Base-by-base conservation (phyloP, 2,113 vertebrate species). In the Anhinga anhinga region DNA sequence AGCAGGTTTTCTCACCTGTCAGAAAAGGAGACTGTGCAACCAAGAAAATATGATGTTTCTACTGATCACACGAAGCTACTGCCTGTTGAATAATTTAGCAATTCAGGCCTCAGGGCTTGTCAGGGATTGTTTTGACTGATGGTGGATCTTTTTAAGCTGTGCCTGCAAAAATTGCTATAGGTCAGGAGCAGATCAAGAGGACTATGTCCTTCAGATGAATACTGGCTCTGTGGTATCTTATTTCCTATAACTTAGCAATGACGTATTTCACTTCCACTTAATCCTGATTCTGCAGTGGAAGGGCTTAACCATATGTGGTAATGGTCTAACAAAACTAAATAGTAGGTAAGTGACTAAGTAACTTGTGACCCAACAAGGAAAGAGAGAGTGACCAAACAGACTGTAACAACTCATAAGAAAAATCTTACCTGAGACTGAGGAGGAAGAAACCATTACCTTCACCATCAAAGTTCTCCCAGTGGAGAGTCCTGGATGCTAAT, bases 291-390 rank as follows among this genome's bases (percentile, higher is more conserved):
- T 76, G 20, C 30, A 40, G 10, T 52, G 17, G 40, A 76, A 82
- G 19, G 13, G 2, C 15, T n/a, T 59, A 56, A 82, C 13, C 0
- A 0, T 38, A 52, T 22, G 3, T 44, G 10, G 4, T 18, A 76
- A 44, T 0, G 0, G 4, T 29, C 26, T 52, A 76, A 58, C 32
- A 66, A 74, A 74, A 44, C 23, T 49, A 30, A n/a, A n/a, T 17
- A 80, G 13, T 10, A 30, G 3, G 2, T 56, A 56, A 79, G 38
- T 2, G 10, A 69, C 20, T 59, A 76, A 66, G 15, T 67, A 81
- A 53, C 10, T 21, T 22, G 5, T 40, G 10, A 76, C n/a, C n/a
- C n/a, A 8, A 5, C 5, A 49, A 29, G 30, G 65, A 80, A 79
- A 55, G 26, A 76, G 47, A 49, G 10, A 38, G 9, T 13, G 3